Evolutionary conservation across 2,113 vertebrate genomes (phyloP).

Genomic region (Heterotis niloticus): DNA sequence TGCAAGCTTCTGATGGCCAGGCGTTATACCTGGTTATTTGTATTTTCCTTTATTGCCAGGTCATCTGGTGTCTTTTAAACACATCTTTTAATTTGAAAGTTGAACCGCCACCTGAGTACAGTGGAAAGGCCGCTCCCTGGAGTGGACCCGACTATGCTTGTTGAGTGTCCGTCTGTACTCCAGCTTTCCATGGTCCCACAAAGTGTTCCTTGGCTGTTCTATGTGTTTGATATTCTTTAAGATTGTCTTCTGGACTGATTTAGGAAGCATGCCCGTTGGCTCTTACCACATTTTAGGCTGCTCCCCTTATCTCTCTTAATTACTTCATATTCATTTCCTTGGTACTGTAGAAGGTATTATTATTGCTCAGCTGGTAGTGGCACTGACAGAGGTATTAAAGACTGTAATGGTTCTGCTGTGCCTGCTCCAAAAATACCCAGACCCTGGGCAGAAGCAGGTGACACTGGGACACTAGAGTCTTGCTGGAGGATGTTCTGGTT

Average conservation of each 20-base stretch:
- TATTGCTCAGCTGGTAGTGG: neutral
- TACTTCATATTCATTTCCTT: neutral
- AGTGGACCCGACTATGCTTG: slow-evolving; percentile 18
- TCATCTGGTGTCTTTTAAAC: slow-evolving; percentile 8
- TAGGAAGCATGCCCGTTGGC: neutral
- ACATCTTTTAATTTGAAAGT: slow-evolving; percentile 20
- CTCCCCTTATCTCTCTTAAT: neutral
- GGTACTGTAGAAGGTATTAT: neutral
- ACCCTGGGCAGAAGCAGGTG: neutral
- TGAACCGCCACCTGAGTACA: slow-evolving; percentile 15
- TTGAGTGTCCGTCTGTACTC: slow-evolving; percentile 1
- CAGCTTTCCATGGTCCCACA: neutral
- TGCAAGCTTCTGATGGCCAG: neutral
- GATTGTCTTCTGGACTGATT: neutral
- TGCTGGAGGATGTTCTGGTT: neutral
- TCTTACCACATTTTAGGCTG: neutral
- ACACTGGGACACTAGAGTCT: neutral
- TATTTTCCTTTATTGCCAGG: neutral
- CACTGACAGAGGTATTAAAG: neutral
- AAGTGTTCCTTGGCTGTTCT: no score
- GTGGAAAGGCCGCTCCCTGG: slow-evolving; percentile 19
- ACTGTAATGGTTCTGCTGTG: neutral
- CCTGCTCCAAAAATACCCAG: neutral
- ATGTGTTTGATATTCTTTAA: neutral
- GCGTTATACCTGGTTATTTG: neutral